Base-by-base conservation (phyloP, 2,888 invertebrate genomes). In the Andrena fulva region DNA sequence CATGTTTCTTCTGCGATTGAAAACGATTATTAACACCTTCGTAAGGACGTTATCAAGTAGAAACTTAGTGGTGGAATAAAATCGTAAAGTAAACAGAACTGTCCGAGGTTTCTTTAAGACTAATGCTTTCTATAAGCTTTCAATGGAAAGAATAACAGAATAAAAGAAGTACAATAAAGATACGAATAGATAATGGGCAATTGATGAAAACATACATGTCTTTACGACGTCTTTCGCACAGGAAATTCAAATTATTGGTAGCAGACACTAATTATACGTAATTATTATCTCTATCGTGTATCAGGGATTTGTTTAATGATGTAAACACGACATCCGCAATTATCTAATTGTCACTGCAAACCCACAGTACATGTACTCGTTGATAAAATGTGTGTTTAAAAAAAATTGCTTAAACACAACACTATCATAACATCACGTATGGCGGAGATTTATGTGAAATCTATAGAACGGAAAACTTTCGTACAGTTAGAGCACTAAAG, bases 1-100 rank as follows among this genome's bases (percentile, higher is more conserved):
- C 97, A 98, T 98, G 68, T 86, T 90, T 69, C 2, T 70, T 54
- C 86, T 88, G 1, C 2, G 75, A 86, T 52, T 29, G 10, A 24
- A 35, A 69, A 63, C 20, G 50, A 27, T 50, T 42, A 24, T 16
- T 52, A 10, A 27, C 1, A 4, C 42, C 0, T 5, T 56, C 16
- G 16, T 12, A 33, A 48, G 24, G 6, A 56, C 27, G 62, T 16
- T 20, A 24, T 42, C 6, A 50, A 27, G 6, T 16, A n/a, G 35
- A 8, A 27, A 5, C 20, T 8, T 52, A 20, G 20, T 0, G 2
- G 54, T n/a, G 54, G 20, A 54, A 54, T 8, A 54, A 24, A 20
- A 54, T 20, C 54, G 54, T 54, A 31, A 33, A 59, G 4, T 33
- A 24, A 24, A 63, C n/a, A 59, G 31, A 10, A 29, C 0, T 52